A percentile compares a stretch with the other conserved stretches of the same genome.
Evolutionary conservation across 2,888 invertebrate genomes (phyloP).

Genomic region (Epinotia ramella): DNA sequence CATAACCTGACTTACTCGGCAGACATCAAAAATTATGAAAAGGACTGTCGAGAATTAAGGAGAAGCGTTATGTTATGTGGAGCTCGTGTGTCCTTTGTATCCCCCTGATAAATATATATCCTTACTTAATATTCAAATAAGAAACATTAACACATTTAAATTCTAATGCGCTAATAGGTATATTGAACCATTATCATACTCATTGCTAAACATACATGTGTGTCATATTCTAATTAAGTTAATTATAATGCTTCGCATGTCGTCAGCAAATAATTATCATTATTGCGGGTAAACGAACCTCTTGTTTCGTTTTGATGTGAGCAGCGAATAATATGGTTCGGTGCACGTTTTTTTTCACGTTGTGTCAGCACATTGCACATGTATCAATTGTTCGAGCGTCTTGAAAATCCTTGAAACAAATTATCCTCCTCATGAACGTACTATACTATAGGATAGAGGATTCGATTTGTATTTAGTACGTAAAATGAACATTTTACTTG

Average conservation of each 20-base stretch:
- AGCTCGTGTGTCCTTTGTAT: not conserved
- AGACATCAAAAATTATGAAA: constrained; percentile 4
- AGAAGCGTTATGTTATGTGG: not conserved
- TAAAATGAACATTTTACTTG: constrained; percentile 45
- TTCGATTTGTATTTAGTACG: not conserved
- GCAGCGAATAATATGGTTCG: constrained; percentile 21
- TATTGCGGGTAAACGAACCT: constrained; percentile 62
- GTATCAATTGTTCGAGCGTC: constrained; percentile 31
- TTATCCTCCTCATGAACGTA: constrained; percentile 4
- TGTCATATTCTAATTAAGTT: constrained; percentile 55
- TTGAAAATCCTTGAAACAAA: constrained; percentile 19
- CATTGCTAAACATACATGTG: constrained; percentile 34
- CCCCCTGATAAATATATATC: not conserved
- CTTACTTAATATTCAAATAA: not conserved
- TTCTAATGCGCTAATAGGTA: constrained; percentile 11
- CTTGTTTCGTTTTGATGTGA: constrained; percentile 45
- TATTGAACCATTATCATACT: constrained; percentile 28
- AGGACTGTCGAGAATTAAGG: not conserved
- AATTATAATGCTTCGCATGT: constrained; percentile 58
- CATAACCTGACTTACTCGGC: constrained; percentile 68
- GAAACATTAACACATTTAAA: not conserved
- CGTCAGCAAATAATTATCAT: constrained; percentile 55
- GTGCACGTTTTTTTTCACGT: constrained; percentile 16
- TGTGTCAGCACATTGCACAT: constrained; percentile 4
- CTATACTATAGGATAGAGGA: not conserved